Evolutionary conservation across 2,113 vertebrate species (phyloP), one percentile per base, ranked within the genome.

Genomic region (Indicator maculatus): DNA sequence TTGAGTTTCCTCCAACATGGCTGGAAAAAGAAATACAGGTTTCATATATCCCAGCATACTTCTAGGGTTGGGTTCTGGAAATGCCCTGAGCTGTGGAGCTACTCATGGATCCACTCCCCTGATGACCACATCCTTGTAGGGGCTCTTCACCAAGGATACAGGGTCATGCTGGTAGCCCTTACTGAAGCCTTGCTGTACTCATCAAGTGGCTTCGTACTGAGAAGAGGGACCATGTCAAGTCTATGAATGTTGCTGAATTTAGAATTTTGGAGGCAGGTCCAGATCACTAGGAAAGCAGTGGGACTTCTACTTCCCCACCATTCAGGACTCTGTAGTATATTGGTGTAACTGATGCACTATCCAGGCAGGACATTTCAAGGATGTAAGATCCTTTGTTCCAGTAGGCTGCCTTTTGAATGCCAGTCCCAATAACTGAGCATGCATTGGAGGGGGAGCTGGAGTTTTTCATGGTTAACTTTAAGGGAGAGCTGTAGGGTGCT

Each of bases 111-210:
- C 12, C 18, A 28, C 17, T 3, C 2, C 44, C 4, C 20, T 17
- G 26, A 27, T 0, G 0, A 5, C 31, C 14, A 13, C 0, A 1
- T 63, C 28, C 5, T 30, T 31, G 17, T 45, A 23, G 50, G 41
- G 21, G 11, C 50, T 67, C 5, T 64, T 78, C 38, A 30, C 30
- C 6, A 26, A 12, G 33, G 20, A 11, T 8, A 4, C 0, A 1
- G 27, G 31, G 30, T 38, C 12, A 2, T 16, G 38, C n/a, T 61
- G 63, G 31, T 33, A 56, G 30, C 31, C 47, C 36, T 56, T 56
- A 11, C 26, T 21, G 5, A 52, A 80, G 38, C 63, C 5, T 13
- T 70, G 27, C 67, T 80, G 31, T 23, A 0, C 65, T 71, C 55
- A 38, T 38, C n/a, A 10, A 0, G 31, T 24, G 8, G 12, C 55